These are phyloP conservation scores for Hydraecia micacea DNA, from an alignment of 2,888 invertebrate genomes.

Conservation along the genomic window DNA sequence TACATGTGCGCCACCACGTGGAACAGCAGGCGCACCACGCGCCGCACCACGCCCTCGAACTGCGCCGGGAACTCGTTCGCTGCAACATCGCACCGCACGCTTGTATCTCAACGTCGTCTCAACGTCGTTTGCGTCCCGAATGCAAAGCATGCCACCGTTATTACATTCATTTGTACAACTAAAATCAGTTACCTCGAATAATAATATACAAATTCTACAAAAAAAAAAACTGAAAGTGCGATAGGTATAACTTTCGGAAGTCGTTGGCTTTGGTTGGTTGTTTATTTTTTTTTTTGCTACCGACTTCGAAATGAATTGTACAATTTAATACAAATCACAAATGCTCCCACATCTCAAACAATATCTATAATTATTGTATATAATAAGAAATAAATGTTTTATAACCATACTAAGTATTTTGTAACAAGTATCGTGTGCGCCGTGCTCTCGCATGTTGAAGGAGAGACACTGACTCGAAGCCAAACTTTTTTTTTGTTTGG, in stretches of 20 bases:
- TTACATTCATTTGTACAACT: background rate
- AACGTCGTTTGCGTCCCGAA: background rate
- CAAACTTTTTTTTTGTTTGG: background rate
- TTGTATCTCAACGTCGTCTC: background rate
- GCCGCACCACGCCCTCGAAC: conserved; percentile 98
- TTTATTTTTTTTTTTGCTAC: background rate
- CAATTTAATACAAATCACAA: background rate
- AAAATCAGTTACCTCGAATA: background rate
- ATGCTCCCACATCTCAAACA: background rate
- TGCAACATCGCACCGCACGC: conserved; percentile 76
- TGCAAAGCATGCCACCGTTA: background rate
- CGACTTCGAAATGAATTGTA: too few species aligned
- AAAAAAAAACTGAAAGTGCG: background rate
- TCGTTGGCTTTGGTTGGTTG: background rate
- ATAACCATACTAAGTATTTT: background rate
- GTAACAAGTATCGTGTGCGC: background rate
- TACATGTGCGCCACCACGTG: conserved; percentile 99
- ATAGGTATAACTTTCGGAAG: background rate
- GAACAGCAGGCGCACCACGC: conserved; percentile 98
- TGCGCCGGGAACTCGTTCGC: conserved; percentile 98
- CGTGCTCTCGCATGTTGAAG: background rate
- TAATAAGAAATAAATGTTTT: too few species aligned
- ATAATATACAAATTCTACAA: background rate
- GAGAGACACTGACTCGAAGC: background rate
- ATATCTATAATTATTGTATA: too few species aligned